Conservation (phyloP, 2,797 vertebrate genomes). For the Podarcis siculus region DNA sequence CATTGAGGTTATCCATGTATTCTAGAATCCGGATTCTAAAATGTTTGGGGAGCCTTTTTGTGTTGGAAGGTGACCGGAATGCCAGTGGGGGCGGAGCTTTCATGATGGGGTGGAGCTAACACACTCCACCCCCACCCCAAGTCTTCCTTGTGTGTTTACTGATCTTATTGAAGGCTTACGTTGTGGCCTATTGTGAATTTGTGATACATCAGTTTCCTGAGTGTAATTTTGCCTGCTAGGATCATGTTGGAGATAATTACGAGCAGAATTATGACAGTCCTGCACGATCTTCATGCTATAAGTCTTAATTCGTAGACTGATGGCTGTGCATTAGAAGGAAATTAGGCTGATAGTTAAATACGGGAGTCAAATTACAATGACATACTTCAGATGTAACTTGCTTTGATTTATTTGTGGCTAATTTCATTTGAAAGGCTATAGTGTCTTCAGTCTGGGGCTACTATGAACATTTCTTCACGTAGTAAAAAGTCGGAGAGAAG, state of each 20-base stretch:
- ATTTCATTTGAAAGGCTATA: background rate
- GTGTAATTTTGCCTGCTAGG: conserved; percentile 18
- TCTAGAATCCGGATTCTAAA: too few species aligned
- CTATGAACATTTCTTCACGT: background rate
- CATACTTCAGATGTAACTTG: background rate
- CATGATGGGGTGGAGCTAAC: too few species aligned
- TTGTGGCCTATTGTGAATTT: background rate
- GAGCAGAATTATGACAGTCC: conserved; percentile 15
- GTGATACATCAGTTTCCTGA: background rate
- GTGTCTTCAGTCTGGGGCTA: background rate
- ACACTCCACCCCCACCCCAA: too few species aligned
- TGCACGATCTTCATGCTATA: background rate
- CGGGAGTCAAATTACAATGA: background rate
- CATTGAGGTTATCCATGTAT: too few species aligned
- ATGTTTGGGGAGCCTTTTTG: too few species aligned
- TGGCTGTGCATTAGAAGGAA: conserved; percentile 28
- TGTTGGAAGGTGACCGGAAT: too few species aligned
- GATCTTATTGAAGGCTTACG: background rate
- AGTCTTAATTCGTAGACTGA: background rate
- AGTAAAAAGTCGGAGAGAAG: background rate
- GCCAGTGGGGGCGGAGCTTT: too few species aligned
- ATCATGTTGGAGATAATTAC: conserved; percentile 21
- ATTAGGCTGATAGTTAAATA: background rate
- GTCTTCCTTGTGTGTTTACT: too few species aligned
- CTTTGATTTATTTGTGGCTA: background rate